Evolutionary conservation across 2,113 vertebrate genomes (phyloP).

Genomic region (Plectropomus leopardus): DNA sequence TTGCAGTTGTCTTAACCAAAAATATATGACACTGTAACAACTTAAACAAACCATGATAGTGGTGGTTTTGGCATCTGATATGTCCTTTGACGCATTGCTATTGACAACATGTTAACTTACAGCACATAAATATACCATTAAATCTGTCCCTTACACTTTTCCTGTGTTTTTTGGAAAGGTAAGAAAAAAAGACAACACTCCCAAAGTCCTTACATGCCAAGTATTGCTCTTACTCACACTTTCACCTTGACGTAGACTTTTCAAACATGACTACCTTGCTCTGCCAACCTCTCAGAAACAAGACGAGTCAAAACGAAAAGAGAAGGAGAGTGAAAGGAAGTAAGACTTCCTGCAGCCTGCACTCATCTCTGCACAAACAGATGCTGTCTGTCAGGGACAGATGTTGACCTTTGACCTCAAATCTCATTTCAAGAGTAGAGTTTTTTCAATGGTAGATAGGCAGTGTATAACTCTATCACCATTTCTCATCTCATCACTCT

Average conservation of each 20-base stretch:
- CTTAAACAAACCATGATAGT: background rate
- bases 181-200: background rate
- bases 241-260: background rate
- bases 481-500: slow-evolving; percentile 22
- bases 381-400: slow-evolving; percentile 35
- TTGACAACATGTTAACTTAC: too few species aligned
- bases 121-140: background rate
- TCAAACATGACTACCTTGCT: background rate
- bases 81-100: background rate
- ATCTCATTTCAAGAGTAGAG: slow-evolving; percentile 10
- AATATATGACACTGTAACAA: background rate
- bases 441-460: slow-evolving; percentile 18
- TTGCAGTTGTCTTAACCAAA: background rate
- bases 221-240: background rate
- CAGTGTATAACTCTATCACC: slow-evolving; percentile 8
- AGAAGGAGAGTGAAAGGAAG: background rate
- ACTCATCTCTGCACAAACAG: too few species aligned
- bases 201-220: background rate
- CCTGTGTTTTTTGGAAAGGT: background rate
- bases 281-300: background rate
- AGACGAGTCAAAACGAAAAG: background rate
- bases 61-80: background rate
- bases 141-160: background rate
- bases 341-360: background rate
- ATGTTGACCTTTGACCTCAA: slow-evolving; percentile 50